A percentile compares a stretch with the other conserved stretches of the same genome.
phyloP scores from a whole-genome alignment of 2,888 invertebrate genomes.

The Plebejus anna region DNA sequence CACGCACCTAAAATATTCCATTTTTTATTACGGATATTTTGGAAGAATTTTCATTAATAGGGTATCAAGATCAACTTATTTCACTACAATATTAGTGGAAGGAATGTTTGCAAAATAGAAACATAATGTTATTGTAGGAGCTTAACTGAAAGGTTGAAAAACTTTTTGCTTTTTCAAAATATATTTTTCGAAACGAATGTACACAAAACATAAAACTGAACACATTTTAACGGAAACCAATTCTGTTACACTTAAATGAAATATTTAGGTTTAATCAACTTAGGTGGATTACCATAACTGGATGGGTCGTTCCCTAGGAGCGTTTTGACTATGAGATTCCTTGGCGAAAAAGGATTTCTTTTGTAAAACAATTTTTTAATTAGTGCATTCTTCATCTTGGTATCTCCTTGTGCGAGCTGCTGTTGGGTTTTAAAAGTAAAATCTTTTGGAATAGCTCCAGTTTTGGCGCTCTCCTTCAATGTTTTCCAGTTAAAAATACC shows the following conservation, averaged over 20 bases:
- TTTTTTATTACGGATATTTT: no score
- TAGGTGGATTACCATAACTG: slow-evolving; percentile 54
- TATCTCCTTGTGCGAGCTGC: slow-evolving; percentile 54
- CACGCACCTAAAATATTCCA: no score
- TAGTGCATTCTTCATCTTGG: slow-evolving; percentile 58
- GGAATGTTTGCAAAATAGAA: no score
- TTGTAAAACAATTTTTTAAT: slow-evolving; percentile 63
- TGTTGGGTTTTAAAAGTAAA: slow-evolving; percentile 55
- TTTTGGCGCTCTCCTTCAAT: slow-evolving; percentile 49
- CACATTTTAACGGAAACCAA: background rate
- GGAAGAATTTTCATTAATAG: no score
- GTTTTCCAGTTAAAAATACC: slow-evolving; percentile 53
- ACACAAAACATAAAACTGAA: background rate
- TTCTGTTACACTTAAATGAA: slow-evolving; percentile 48
- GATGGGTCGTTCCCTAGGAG: slow-evolving; percentile 61
- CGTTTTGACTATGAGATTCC: slow-evolving; percentile 59
- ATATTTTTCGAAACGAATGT: background rate
- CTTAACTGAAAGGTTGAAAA: background rate
- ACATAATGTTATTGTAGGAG: background rate
- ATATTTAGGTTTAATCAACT: slow-evolving; percentile 52
- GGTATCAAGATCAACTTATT: background rate
- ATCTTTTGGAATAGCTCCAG: slow-evolving; percentile 44
- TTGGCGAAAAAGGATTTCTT: slow-evolving; percentile 65
- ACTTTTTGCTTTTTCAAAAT: background rate
- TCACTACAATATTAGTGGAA: background rate